Conservation (phyloP, 2,797 vertebrate species). For the Jordanella pulchra region DNA sequence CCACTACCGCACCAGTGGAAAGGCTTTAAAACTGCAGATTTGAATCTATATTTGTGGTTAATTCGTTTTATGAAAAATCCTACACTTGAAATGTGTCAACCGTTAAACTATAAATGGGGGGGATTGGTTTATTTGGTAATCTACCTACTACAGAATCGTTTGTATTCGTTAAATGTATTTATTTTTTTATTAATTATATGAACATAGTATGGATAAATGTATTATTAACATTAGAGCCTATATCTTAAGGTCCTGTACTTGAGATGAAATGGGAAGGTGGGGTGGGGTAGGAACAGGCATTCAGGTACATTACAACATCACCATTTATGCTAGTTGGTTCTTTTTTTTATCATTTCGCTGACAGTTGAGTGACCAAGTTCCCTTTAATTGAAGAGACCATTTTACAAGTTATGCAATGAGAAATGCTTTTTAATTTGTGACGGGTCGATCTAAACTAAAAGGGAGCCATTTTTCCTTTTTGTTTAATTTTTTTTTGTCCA, state of each 20-base stretch:
- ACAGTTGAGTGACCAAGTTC: constrained; percentile 80
- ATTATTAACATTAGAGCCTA: constrained; percentile 68
- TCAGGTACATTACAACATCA: constrained; percentile 61
- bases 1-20: constrained; percentile 53
- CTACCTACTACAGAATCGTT: constrained; percentile 72
- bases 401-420: constrained; percentile 66
- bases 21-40: constrained; percentile 57
- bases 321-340: constrained; percentile 36
- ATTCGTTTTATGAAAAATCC: constrained; percentile 69
- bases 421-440: constrained; percentile 74
- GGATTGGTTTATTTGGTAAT: constrained; percentile 61
- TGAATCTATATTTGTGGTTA: constrained; percentile 55
- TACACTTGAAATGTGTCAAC: constrained; percentile 67
- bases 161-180: constrained; percentile 84
- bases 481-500: constrained; percentile 14
- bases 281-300: constrained; percentile 39
- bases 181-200: constrained; percentile 83
- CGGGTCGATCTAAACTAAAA: constrained; percentile 74
- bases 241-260: constrained; percentile 68
- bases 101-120: constrained; percentile 56
- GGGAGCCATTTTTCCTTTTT: constrained; percentile 37
- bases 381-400: constrained; percentile 68
- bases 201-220: constrained; percentile 72
- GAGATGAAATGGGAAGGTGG: constrained; percentile 46
- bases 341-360: constrained; percentile 40